Evolutionary conservation across 1,140 invertebrate genomes (phyloP), one percentile per base, ranked within the genome.

Genomic region (Rhizoglyphus robini): DNA sequence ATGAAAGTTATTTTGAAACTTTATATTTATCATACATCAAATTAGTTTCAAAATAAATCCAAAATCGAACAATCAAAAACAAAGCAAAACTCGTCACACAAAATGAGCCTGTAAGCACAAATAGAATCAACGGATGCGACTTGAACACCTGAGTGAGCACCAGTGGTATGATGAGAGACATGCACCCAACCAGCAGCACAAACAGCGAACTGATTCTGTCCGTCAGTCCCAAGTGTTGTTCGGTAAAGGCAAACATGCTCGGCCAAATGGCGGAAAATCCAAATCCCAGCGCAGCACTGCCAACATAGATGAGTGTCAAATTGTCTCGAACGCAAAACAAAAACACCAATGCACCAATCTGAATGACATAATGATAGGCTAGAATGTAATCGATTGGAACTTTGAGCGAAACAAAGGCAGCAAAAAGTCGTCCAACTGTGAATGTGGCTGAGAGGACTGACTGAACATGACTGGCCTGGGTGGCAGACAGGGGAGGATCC

Each of bases 171-270:
- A n/a, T n/a, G n/a, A n/a, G n/a, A n/a, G n/a, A n/a, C n/a, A n/a
- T n/a, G n/a, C n/a, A n/a, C n/a, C n/a, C n/a, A n/a, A n/a, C n/a
- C n/a, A n/a, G n/a, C n/a, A n/a, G n/a, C n/a, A n/a, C n/a, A n/a
- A n/a, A n/a, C n/a, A n/a, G n/a, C n/a, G n/a, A n/a, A n/a, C n/a
- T n/a, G n/a, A n/a, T 36, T 23, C 36, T 11, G 18, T 63, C 61
- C 13, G 61, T 63, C 20, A 63, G 3, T 23, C n/a, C 32, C 3
- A 63, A 20, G 34, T 63, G 36, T n/a, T 25, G 41, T 30, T 63
- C 61, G 34, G 36, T 63, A 29, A 51, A 63, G 5, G 61, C 32
- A 32, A 48, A 57, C 38, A 63, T 63, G 23, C 15, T 20, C 34
- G 61, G 34, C 61, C 61, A 63, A 5, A 51, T 51, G 2, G 61